Conservation (phyloP, 2,888 invertebrate genomes). For the Spisula subtruncata region DNA sequence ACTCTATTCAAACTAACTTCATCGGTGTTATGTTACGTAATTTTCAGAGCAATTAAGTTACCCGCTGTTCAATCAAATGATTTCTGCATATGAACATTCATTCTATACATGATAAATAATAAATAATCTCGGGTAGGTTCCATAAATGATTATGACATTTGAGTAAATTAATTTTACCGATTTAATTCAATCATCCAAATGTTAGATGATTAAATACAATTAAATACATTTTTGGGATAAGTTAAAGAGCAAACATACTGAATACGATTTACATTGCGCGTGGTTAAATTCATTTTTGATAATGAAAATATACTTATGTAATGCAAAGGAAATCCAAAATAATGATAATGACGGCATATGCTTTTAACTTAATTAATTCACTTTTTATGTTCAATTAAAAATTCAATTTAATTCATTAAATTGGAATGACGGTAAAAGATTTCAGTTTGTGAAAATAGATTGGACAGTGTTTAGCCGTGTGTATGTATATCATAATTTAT, state of each 20-base stretch:
- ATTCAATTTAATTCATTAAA: background rate
- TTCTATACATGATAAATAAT: background rate
- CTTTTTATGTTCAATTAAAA: background rate
- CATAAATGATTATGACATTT: background rate
- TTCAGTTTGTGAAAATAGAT: background rate
- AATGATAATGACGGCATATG: background rate
- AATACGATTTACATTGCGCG: background rate
- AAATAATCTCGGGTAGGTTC: background rate
- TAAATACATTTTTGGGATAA: background rate
- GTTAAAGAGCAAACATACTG: background rate
- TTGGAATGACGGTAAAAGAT: background rate
- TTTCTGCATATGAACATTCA: background rate
- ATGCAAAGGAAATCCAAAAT: background rate
- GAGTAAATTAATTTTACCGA: background rate
- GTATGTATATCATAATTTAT: background rate
- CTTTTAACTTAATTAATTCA: background rate
- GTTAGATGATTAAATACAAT: background rate
- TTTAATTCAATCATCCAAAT: background rate
- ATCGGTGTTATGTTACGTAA: background rate
- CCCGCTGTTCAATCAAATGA: background rate
- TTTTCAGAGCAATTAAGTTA: background rate
- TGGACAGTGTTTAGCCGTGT: background rate
- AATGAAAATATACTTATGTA: background rate
- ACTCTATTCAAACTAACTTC: background rate
- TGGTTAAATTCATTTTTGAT: background rate